Conservation (phyloP, 2,888 invertebrate genomes). For the Caenorhabditis angaria region DNA sequence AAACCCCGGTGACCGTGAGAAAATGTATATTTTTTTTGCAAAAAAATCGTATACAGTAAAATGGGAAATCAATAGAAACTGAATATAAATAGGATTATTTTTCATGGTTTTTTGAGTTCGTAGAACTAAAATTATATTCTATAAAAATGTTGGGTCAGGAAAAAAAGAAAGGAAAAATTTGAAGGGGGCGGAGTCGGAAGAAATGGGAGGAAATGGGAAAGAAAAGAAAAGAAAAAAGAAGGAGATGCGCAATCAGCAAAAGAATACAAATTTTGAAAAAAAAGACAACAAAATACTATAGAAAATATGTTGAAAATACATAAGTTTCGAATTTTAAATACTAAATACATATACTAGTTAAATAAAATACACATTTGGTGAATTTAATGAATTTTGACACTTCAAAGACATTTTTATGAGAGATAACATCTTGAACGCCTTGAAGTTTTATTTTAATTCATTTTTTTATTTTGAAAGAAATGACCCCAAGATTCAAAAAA, state of each 20-base stretch:
- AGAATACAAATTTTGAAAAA: conserved; percentile 9
- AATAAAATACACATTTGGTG: background rate
- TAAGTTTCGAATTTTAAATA: background rate
- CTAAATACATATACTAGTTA: background rate
- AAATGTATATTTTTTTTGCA: too few species aligned
- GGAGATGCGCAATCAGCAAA: background rate
- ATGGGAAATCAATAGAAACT: too few species aligned
- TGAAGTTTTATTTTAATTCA: too few species aligned
- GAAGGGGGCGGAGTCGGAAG: background rate
- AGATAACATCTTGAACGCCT: too few species aligned
- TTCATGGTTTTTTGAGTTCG: too few species aligned
- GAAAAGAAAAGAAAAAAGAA: background rate
- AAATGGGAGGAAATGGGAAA: conserved; percentile 6
- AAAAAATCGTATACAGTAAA: too few species aligned
- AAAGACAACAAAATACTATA: conserved; percentile 10
- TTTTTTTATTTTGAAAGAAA: too few species aligned
- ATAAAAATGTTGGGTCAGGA: conserved; percentile 1
- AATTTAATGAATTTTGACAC: background rate
- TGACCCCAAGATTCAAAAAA: too few species aligned
- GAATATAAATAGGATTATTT: too few species aligned
- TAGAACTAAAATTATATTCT: background rate
- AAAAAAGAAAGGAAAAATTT: too few species aligned
- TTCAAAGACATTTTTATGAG: background rate
- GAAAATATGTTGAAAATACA: too few species aligned
- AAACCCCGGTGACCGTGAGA: too few species aligned